These are phyloP conservation scores for Escarpia spicata DNA, from an alignment of 2,888 invertebrate species.

Conservation along the genomic window DNA sequence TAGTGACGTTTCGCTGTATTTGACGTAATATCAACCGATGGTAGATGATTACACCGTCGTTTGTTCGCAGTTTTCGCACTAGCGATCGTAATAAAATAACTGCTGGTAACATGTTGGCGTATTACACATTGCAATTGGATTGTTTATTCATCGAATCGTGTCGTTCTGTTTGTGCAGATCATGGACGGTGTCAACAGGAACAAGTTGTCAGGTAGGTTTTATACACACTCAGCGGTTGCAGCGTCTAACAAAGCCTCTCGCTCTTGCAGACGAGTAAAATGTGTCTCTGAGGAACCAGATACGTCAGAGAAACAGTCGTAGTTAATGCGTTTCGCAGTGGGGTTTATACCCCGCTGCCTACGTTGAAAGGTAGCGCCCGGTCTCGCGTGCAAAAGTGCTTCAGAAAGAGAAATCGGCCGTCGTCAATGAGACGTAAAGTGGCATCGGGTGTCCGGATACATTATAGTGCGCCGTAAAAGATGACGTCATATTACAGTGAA, in stretches of 20 bases:
- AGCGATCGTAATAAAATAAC: too few relatives aligned
- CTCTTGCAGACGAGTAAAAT: neutral
- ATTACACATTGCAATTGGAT: neutral
- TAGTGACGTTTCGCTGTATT: too few relatives aligned
- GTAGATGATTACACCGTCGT: too few relatives aligned
- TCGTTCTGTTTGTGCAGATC: neutral
- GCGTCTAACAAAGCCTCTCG: neutral
- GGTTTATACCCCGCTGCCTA: neutral
- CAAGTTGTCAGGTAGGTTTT: conserved; percentile 1
- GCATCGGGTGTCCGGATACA: neutral
- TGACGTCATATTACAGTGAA: neutral
- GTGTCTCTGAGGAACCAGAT: neutral
- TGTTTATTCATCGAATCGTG: neutral
- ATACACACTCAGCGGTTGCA: neutral
- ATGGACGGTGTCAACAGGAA: neutral
- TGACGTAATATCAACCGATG: too few relatives aligned
- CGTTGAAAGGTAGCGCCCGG: neutral
- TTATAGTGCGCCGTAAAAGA: neutral
- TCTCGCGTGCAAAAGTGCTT: neutral
- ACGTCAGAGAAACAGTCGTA: neutral
- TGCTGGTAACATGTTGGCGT: too few relatives aligned
- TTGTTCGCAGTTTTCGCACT: too few relatives aligned
- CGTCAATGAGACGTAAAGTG: neutral
- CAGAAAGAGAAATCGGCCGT: neutral
- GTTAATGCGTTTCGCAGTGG: neutral